These are phyloP conservation scores for Oligia fasciuncula DNA, from an alignment of 2,888 invertebrate species.

Conservation along the genomic window DNA sequence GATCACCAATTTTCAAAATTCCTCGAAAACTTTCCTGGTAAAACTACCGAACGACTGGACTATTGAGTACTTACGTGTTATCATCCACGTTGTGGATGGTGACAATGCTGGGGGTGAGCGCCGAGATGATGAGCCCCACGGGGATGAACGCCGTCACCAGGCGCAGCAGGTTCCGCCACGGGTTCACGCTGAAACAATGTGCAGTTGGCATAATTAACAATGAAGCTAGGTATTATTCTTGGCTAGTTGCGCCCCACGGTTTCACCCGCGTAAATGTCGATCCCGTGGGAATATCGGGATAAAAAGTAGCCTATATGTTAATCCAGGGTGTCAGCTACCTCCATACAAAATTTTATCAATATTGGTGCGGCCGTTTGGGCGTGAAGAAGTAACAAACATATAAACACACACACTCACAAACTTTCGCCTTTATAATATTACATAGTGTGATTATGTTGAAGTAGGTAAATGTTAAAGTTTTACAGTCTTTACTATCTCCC, in stretches of 20 bases:
- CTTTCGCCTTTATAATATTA: no score
- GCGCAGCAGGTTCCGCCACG: slow-evolving; percentile 91
- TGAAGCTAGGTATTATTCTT: background rate
- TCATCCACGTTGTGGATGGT: slow-evolving; percentile 85
- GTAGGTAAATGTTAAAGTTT: no score
- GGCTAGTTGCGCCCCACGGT: no score
- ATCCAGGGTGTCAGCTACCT: no score
- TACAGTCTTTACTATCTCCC: background rate
- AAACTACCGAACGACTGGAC: background rate
- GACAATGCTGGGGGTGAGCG: slow-evolving; percentile 92
- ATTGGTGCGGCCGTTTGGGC: no score
- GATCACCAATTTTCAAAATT: background rate
- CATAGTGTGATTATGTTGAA: no score
- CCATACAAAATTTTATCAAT: no score
- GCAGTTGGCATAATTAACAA: background rate
- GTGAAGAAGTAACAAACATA: no score
- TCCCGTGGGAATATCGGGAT: no score
- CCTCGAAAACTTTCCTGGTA: background rate
- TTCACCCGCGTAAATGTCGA: no score
- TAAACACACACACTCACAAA: no score
- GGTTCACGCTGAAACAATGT: slow-evolving; percentile 77
- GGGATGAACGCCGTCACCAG: slow-evolving; percentile 92
- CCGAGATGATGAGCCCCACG: slow-evolving; percentile 92
- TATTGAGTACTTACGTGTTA: slow-evolving; percentile 68
- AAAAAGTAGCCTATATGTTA: no score